phyloP scores from a whole-genome alignment of 2,888 invertebrate genomes.

The Blomia tropicalis region DNA sequence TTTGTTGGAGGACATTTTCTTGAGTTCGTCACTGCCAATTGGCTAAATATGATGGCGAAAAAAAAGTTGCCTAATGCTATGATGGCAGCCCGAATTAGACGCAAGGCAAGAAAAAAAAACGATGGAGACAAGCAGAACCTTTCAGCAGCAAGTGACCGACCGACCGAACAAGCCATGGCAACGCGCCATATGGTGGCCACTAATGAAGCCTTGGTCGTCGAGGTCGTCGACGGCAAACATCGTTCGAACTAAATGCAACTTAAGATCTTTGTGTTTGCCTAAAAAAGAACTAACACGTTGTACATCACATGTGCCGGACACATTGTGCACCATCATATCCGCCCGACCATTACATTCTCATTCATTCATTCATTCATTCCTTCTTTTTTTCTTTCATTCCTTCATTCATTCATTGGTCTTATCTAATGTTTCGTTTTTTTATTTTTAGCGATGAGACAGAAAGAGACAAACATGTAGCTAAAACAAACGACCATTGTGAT shows the following conservation, averaged over 20 bases:
- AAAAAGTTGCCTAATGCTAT: not conserved
- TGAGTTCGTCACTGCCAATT: not conserved
- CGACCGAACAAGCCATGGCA: not conserved
- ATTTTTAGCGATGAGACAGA: not conserved
- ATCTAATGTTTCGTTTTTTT: not conserved
- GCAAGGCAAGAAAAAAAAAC: no score
- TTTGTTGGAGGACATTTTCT: not conserved
- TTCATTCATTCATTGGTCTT: not conserved
- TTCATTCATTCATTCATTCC: not conserved
- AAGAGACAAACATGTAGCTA: not conserved
- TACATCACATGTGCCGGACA: constrained; percentile 15
- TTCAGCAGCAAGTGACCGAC: constrained; percentile 13
- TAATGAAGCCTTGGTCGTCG: constrained; percentile 1
- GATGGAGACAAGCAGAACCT: constrained; percentile 15
- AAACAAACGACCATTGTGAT: not conserved
- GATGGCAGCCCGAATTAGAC: constrained; percentile 2
- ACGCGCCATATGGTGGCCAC: constrained; percentile 14
- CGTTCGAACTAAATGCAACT: no score
- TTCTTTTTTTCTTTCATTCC: no score
- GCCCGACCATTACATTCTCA: not conserved
- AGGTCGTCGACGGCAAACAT: no score
- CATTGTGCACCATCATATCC: constrained; percentile 15
- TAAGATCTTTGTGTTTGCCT: no score
- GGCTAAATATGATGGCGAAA: not conserved
- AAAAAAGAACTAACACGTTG: constrained; percentile 6